A percentile compares a stretch with the other conserved stretches of the same genome.
phyloP scores from a whole-genome alignment of 2,113 vertebrate genomes.

The Microcebus ravelobensis region DNA sequence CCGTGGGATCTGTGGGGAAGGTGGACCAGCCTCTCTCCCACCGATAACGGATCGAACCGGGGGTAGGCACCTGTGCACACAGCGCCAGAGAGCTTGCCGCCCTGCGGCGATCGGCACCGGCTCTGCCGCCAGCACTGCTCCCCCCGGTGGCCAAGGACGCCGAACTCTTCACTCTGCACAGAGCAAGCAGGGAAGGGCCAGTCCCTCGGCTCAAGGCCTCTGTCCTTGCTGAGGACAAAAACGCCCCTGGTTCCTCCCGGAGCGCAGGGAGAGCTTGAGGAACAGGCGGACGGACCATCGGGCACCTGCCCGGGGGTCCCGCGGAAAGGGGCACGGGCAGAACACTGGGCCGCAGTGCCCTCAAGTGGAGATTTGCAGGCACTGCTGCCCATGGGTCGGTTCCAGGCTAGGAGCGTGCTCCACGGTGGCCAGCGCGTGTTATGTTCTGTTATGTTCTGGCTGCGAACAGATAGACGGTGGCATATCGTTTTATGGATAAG shows the following conservation, averaged over 20 bases:
- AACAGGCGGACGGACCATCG: not conserved
- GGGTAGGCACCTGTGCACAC: rapidly evolving
- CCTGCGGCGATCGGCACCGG: not conserved
- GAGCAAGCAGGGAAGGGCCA: not conserved
- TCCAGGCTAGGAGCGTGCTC: rapidly evolving
- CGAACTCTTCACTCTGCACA: rapidly evolving
- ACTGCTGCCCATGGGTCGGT: rapidly evolving
- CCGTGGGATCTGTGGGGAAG: not conserved
- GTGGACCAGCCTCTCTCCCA: not conserved
- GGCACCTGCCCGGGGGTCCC: not conserved
- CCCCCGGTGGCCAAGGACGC: not conserved
- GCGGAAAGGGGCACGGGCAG: not conserved
- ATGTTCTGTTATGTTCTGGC: too few species aligned
- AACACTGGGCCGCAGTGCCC: slow-evolving; percentile 12
- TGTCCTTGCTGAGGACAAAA: rapidly evolving
- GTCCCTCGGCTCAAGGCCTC: too few species aligned
- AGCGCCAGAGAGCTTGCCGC: rapidly evolving
- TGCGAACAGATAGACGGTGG: rapidly evolving
- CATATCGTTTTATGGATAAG: too few species aligned
- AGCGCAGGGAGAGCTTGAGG: rapidly evolving
- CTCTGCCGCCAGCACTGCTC: rapidly evolving
- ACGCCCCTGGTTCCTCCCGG: rapidly evolving
- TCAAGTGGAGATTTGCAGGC: not conserved
- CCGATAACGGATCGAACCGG: not conserved
- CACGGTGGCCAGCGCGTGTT: too few species aligned